phyloP scores from a whole-genome alignment of 2,888 invertebrate species.

The Ichneumoninae sp. region DNA sequence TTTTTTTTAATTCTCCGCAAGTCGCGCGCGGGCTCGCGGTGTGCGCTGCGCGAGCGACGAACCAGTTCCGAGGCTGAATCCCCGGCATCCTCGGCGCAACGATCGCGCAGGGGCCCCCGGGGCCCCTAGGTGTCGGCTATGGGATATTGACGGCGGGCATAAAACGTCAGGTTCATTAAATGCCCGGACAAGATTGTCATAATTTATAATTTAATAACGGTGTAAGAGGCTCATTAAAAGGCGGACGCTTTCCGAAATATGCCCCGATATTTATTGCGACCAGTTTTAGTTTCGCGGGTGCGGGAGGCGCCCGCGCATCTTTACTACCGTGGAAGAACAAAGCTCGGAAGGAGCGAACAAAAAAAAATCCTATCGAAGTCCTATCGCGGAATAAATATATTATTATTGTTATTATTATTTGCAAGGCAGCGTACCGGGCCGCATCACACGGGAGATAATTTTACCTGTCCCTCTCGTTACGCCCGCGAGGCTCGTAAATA shows the following conservation, averaged over 20 bases:
- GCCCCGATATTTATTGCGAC: slow-evolving; percentile 80
- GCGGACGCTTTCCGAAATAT: slow-evolving; percentile 79
- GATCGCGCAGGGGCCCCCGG: slow-evolving; percentile 53
- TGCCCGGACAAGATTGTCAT: slow-evolving; percentile 80
- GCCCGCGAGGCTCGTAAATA: slow-evolving; percentile 16
- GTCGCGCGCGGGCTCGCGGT: not conserved
- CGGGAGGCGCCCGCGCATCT: slow-evolving; percentile 49
- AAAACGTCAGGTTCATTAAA: slow-evolving; percentile 81
- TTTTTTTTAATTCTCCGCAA: slow-evolving; percentile 11
- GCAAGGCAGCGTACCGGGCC: not conserved
- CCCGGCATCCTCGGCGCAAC: not conserved
- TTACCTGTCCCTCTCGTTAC: not conserved
- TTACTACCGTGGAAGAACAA: slow-evolving; percentile 46
- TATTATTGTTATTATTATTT: not conserved
- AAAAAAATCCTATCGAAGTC: slow-evolving; percentile 9
- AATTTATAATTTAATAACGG: slow-evolving; percentile 83
- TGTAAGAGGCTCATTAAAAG: slow-evolving; percentile 82
- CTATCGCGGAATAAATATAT: slow-evolving; percentile 10
- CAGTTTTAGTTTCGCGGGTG: slow-evolving; percentile 69
- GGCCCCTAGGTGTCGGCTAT: slow-evolving; percentile 75
- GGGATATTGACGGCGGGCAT: slow-evolving; percentile 78
- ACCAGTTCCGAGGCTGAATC: slow-evolving; percentile 42
- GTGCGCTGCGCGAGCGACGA: slow-evolving; percentile 33
- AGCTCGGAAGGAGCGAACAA: slow-evolving; percentile 1
- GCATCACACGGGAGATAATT: not conserved